Evolutionary conservation across 37 sponge, comb jelly and placozoan genomes (phyloP).

Genomic region (Crambe crambe): DNA sequence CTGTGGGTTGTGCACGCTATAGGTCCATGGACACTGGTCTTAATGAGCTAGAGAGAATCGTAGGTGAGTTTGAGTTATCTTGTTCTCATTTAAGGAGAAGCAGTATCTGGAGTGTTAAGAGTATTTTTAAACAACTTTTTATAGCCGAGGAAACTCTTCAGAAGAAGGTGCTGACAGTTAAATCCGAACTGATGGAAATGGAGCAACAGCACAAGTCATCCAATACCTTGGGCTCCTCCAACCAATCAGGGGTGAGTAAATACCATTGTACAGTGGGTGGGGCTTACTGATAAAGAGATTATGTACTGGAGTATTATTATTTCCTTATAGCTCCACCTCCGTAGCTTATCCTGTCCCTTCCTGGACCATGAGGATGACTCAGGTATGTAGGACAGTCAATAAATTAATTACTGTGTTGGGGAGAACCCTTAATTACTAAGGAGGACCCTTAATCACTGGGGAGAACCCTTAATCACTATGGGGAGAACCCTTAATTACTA

Average conservation of each 20-base stretch:
- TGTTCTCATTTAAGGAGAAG: no score
- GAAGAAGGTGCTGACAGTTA: neutral
- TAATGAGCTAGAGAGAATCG: slow-evolving; percentile 38
- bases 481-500: no score
- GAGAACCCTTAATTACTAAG: no score
- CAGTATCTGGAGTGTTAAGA: no score
- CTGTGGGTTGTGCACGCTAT: slow-evolving; percentile 1
- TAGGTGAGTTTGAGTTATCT: no score
- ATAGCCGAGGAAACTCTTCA: neutral
- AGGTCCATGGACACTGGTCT: slow-evolving; percentile 57
- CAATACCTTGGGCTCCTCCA: neutral
- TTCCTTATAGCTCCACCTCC: slow-evolving; percentile 1
- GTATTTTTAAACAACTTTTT: no score
- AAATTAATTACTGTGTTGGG: no score
- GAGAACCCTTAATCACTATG: no score
- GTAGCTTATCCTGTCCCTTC: slow-evolving; percentile 29
- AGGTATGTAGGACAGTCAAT: no score
- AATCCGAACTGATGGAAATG: neutral
- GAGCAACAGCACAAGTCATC: neutral
- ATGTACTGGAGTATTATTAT: neutral
- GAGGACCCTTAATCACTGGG: no score
- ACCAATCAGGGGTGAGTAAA: neutral
- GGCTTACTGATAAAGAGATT: neutral
- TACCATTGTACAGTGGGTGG: no score
- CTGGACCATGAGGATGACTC: no score